phyloP scores from a whole-genome alignment of 1,140 invertebrate genomes.

The Leptopilina clavipes region DNA sequence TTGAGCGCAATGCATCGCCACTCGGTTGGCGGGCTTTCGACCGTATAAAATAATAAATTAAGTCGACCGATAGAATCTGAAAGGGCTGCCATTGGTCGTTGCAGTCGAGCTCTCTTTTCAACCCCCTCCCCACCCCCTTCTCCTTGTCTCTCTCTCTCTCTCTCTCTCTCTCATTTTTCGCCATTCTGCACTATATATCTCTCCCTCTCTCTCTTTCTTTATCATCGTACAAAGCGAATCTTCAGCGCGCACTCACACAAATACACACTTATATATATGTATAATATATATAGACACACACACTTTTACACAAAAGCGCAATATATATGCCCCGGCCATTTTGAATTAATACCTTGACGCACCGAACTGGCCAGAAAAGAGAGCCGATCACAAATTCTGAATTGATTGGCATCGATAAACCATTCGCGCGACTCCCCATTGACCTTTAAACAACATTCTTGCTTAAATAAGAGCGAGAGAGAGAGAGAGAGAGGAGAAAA shows the following conservation, averaged over 20 bases:
- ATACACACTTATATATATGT: too few species aligned
- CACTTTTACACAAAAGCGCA: too few species aligned
- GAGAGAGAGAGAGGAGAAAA: too few species aligned
- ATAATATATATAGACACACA: too few species aligned
- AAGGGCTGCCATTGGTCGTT: constrained; percentile 31
- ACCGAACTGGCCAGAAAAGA: constrained; percentile 12
- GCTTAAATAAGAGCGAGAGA: too few species aligned
- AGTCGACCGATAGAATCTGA: constrained; percentile 32
- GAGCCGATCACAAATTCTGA: constrained; percentile 12
- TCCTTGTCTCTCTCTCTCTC: not conserved
- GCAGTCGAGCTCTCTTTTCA: not conserved
- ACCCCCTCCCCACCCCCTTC: not conserved
- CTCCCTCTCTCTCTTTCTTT: constrained; percentile 20
- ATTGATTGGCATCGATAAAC: constrained; percentile 28
- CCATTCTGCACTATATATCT: too few species aligned
- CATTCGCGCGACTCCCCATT: constrained; percentile 2
- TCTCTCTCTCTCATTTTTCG: constrained; percentile 6
- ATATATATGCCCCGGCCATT: constrained; percentile 24
- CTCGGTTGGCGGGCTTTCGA: constrained; percentile 32
- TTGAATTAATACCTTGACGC: constrained; percentile 36
- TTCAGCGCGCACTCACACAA: not conserved
- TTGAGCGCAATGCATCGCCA: constrained; percentile 33
- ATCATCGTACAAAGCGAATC: constrained; percentile 33
- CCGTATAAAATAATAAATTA: constrained; percentile 35
- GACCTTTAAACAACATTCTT: constrained; percentile 20